A percentile compares a stretch with the other conserved stretches of the same genome.
phyloP scores from a whole-genome alignment of 30 jellyfish, hydroid and myxozoan species.

The Aurelia coerulea region DNA sequence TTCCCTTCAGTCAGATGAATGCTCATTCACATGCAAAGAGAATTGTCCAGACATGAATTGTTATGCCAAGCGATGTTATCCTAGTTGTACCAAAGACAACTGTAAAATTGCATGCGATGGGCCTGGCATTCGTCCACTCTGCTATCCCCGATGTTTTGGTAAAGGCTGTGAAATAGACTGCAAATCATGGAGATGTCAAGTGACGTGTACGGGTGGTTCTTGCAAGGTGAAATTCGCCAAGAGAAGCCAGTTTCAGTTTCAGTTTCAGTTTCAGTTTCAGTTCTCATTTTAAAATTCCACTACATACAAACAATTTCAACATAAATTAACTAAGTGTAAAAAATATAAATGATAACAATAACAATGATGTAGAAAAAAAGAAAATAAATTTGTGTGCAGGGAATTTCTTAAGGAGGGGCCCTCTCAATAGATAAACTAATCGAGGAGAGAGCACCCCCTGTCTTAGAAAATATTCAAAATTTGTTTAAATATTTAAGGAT shows the following conservation, averaged over 20 bases:
- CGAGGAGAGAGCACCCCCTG: too few species aligned
- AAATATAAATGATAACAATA: too few species aligned
- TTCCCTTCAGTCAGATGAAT: slow-evolving; percentile 9
- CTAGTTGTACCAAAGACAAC: slow-evolving; percentile 33
- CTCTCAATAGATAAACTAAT: too few species aligned
- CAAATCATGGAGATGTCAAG: slow-evolving; percentile 23
- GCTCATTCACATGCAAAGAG: slow-evolving; percentile 7
- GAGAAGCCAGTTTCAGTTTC: neutral
- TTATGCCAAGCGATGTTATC: slow-evolving; percentile 13
- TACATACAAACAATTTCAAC: too few species aligned
- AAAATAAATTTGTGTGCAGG: too few species aligned
- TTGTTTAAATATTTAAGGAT: too few species aligned
- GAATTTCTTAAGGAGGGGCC: too few species aligned
- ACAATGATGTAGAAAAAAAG: too few species aligned
- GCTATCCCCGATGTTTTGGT: slow-evolving; percentile 47
- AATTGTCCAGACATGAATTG: slow-evolving; percentile 44
- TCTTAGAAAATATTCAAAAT: too few species aligned
- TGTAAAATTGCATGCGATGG: slow-evolving; percentile 33
- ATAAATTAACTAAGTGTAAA: too few species aligned
- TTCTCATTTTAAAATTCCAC: too few species aligned
- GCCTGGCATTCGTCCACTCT: neutral
- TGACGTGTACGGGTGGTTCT: slow-evolving; percentile 24
- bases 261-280: too few species aligned
- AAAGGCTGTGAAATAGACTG: slow-evolving; percentile 31
- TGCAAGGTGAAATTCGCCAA: slow-evolving; percentile 37